Evolutionary conservation across 2,888 invertebrate genomes (phyloP), one percentile per base, ranked within the genome.

Genomic region (Leucoptera coffeella): DNA sequence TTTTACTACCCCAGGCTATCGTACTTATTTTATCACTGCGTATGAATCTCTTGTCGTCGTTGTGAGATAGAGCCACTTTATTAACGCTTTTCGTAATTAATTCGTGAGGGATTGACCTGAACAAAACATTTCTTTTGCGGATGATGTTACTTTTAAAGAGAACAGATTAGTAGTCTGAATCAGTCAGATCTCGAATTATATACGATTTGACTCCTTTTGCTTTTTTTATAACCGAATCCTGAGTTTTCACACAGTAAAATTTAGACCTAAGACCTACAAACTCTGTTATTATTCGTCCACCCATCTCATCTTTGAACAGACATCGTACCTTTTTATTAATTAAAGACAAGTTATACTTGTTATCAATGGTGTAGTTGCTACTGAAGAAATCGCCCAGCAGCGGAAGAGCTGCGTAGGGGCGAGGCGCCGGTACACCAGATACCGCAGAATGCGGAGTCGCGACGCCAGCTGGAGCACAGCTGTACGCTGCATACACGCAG

Each of bases 1-100:
- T n/a, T n/a, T n/a, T n/a, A n/a, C n/a, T n/a, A 8, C 26, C 27
- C 27, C 27, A 27, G 4, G 27, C n/a, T 10, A 22, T 14, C 6
- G 27, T 27, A 8, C n/a, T 8, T 22, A 27, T 14, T 14, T 27
- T 27, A 22, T 27, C 12, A 15, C 3, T 9, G 7, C 21, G 6
- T 9, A 27, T 22, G 12, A 7, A 14, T 3, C 27, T 27, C 12
- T 27, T 23, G n/a, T n/a, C n/a, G 23, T 27, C 26, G 6, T 12
- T 14, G 11, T n/a, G 10, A 9, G 20, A 21, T 9, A 26, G 10
- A 9, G 14, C 20, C 3, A 26, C 10, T 21, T 20, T 26, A 14
- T 21, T 14, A 3, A 26, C 12, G 9, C 4, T 6, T 11, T 26
- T 20, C 4, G 26, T 21, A 20, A 21, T 21, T 14, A 26, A 7